phyloP scores from a whole-genome alignment of 2,797 vertebrate genomes.

The Danio kyathit region DNA sequence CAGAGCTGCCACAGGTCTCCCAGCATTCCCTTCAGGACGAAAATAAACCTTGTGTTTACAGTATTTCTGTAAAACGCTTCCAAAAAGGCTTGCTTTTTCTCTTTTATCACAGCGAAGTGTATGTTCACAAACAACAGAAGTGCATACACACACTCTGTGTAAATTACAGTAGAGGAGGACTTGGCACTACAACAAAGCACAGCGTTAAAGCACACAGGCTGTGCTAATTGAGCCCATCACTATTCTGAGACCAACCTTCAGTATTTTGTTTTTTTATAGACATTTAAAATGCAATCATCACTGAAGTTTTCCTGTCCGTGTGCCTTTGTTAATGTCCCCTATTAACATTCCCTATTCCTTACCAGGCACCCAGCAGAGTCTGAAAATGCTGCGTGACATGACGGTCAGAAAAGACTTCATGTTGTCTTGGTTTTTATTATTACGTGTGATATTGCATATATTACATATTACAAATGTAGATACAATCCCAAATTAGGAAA shows the following conservation, averaged over 20 bases:
- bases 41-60: conserved; percentile 18
- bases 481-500: too few species aligned
- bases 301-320: not conserved
- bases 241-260: conserved; percentile 60
- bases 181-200: conserved; percentile 68
- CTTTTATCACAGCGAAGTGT: not conserved
- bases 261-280: conserved; percentile 48
- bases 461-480: too few species aligned
- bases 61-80: conserved; percentile 34
- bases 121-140: conserved; percentile 7
- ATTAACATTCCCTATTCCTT: not conserved
- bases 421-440: too few species aligned
- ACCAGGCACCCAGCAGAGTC: not conserved
- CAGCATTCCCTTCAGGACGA: conserved; percentile 14
- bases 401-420: too few species aligned
- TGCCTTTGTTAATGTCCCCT: not conserved
- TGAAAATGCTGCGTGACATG: not conserved
- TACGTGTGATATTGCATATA: too few species aligned
- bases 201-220: conserved; percentile 59
- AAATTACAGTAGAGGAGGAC: conserved; percentile 70
- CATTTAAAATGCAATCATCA: not conserved
- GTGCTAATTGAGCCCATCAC: conserved; percentile 78
- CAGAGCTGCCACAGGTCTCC: not conserved
- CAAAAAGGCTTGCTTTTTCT: not conserved
- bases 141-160: conserved; percentile 40